These are phyloP conservation scores for Bothrops jararaca DNA, from an alignment of 2,113 vertebrate species.

Conservation along the genomic window DNA sequence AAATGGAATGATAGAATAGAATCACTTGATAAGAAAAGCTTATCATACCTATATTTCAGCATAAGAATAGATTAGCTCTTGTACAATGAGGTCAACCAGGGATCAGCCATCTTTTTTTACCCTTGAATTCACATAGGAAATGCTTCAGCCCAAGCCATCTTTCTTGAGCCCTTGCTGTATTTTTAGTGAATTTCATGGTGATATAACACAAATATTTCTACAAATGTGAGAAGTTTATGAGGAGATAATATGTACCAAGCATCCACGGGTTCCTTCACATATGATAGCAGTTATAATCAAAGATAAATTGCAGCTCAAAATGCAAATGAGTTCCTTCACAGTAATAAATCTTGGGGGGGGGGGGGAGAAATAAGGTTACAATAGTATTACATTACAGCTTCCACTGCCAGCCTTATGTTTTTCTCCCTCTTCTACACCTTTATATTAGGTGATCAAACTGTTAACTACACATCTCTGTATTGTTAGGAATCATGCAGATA, in stretches of 20 bases:
- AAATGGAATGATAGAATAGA: not conserved
- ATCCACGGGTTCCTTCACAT: not conserved
- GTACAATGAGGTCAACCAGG: not conserved
- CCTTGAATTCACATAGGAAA: not conserved
- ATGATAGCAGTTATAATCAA: not conserved
- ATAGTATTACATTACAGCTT: not conserved
- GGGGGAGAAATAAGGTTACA: not conserved
- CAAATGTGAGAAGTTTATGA: not conserved
- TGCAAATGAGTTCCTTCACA: not conserved
- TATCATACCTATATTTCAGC: not conserved
- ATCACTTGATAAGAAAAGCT: not conserved
- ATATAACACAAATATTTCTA: not conserved
- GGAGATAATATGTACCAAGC: not conserved
- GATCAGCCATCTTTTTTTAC: not conserved
- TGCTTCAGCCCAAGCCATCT: not conserved
- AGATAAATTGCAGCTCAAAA: not conserved
- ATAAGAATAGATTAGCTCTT: not conserved
- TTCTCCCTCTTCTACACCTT: not conserved
- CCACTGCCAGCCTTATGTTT: not conserved
- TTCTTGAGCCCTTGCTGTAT: not conserved
- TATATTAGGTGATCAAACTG: not conserved
- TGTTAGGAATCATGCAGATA: not conserved
- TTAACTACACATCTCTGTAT: slow-evolving; percentile 8
- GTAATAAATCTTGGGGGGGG: not conserved
- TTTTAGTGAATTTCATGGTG: not conserved